A percentile compares a stretch with the other conserved stretches of the same genome.
Evolutionary conservation across 2,797 vertebrate genomes (phyloP).

Genomic region (Hypotaenidia okinawae): DNA sequence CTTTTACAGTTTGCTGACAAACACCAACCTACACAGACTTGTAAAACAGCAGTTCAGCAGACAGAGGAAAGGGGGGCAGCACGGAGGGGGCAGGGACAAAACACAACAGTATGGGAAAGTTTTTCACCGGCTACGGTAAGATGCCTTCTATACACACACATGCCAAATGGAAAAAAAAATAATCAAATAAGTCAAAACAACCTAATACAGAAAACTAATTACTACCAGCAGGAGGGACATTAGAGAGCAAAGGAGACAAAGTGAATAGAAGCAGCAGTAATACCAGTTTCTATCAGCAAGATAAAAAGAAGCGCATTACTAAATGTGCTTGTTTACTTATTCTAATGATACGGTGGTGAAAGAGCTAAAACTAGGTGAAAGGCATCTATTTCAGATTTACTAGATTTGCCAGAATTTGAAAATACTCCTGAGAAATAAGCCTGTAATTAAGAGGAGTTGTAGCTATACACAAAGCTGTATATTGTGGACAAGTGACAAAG

Average conservation of each 20-base stretch:
- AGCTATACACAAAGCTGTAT: fast-evolving
- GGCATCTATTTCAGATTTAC: background rate
- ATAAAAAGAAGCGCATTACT: background rate
- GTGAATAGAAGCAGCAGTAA: slow-evolving; percentile 42
- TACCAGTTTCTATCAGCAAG: slow-evolving; percentile 36
- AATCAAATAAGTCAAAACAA: slow-evolving; percentile 52
- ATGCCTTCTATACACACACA: slow-evolving; percentile 26
- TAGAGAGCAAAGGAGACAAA: slow-evolving; percentile 35
- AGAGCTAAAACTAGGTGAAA: slow-evolving; percentile 30
- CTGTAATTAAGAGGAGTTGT: background rate
- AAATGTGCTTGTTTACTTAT: background rate
- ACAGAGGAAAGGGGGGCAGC: background rate
- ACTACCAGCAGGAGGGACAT: slow-evolving; percentile 69
- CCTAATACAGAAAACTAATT: slow-evolving; percentile 70
- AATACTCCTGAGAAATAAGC: background rate
- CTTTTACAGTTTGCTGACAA: slow-evolving; percentile 19
- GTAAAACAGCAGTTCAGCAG: background rate
- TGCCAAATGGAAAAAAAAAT: slow-evolving; percentile 15
- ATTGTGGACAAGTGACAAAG: background rate
- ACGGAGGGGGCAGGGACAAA: slow-evolving; percentile 6
- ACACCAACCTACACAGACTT: background rate
- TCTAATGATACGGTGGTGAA: background rate
- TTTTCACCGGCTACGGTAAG: background rate
- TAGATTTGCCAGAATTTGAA: background rate
- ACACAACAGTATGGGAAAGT: slow-evolving; percentile 38